Base-by-base conservation (phyloP, 2,888 invertebrate species). In the Acanthosepion pharaonis region DNA sequence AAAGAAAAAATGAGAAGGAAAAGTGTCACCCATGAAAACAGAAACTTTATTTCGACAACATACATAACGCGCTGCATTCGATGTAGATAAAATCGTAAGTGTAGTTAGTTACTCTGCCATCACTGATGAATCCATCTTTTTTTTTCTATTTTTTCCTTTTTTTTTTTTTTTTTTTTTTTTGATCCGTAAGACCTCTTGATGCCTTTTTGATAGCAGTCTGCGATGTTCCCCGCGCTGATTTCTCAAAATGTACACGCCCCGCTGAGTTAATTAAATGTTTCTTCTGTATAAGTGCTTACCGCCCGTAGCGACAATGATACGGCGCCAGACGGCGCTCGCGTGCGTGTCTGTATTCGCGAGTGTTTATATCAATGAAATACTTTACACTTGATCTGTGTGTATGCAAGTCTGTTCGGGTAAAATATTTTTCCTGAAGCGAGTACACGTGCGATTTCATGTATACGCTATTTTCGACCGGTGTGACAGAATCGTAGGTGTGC, bases 221-320 rank as follows among this genome's bases (percentile, higher is more conserved):
- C 28, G 78, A 78, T 78, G n/a, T 78, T 28, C 11, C 78, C 78
- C 28, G 78, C 78, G 78, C 78, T 78, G 28, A 28, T n/a, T 78
- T 78, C 78, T n/a, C 78, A n/a, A 78, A 78, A 78, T 78, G 78
- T 78, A n/a, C 78, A n/a, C 78, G n/a, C 78, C 78, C 28, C n/a
- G 78, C 28, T n/a, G 78, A 78, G n/a, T 78, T 78, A 78, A 78
- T 78, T 78, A 78, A 78, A 78, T 78, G 78, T 78, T 78, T 78
- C 78, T 28, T 78, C 78, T 78, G 78, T 78, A n/a, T 78, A 78
- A 78, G 78, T n/a, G 78, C 78, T 78, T 78, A 78, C 78, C 78
- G 78, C 78, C 78, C 78, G 78, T 78, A 78, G 78, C n/a, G 78
- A 78, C 78, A 78, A 78, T 78, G 78, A 78, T 78, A 78, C 78